These are phyloP conservation scores for Limnephilus rhombicus DNA, from an alignment of 2,888 invertebrate species.

Conservation along the genomic window DNA sequence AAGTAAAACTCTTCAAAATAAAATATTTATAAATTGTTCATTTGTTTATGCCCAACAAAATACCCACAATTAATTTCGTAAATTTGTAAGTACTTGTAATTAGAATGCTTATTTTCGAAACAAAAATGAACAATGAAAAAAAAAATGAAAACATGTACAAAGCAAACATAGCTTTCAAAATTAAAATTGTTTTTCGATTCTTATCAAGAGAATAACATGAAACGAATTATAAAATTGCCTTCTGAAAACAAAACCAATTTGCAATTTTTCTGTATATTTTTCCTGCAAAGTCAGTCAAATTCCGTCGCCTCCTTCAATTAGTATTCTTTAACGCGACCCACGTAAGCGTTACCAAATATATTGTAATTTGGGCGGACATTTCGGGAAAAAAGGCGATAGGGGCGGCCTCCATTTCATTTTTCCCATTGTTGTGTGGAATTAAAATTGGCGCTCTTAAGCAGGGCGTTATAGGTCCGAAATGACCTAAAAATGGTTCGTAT, in stretches of 20 bases:
- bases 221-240: background rate
- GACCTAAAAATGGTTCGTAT: background rate
- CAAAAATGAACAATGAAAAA: no score
- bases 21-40: no score
- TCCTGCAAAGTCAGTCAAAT: background rate
- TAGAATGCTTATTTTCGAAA: no score
- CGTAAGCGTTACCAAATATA: conserved; percentile 34
- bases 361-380: conserved; percentile 33
- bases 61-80: no score
- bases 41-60: no score
- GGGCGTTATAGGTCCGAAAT: background rate
- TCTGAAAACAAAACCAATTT: background rate
- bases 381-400: background rate
- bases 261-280: background rate
- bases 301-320: conserved; percentile 6
- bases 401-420: conserved; percentile 6
- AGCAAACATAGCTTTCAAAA: background rate
- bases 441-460: conserved; percentile 34
- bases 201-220: background rate
- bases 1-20: no score
- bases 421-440: conserved; percentile 35
- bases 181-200: background rate
- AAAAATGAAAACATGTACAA: background rate
- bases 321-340: conserved; percentile 24
- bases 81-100: no score